Percentiles rank a stretch among this genome's conserved stretches.
phyloP scores from a whole-genome alignment of 2,888 invertebrate genomes.

The Clanis bilineata region DNA sequence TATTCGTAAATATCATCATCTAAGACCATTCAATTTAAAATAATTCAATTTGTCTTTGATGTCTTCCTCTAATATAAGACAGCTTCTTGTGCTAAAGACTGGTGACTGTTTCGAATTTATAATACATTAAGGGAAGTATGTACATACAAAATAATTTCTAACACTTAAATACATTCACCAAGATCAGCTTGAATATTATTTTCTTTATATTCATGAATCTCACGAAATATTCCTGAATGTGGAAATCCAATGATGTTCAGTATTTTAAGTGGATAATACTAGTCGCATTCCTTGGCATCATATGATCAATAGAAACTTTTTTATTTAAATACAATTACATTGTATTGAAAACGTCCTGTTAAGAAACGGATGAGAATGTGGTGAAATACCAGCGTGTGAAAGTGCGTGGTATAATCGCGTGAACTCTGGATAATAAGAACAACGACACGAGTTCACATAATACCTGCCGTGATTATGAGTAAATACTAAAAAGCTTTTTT shows the following conservation, averaged over 20 bases:
- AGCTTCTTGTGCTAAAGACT: too few species aligned
- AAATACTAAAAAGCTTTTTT: too few species aligned
- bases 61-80: too few species aligned
- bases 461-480: background rate
- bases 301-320: background rate
- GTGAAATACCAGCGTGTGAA: conserved; percentile 2
- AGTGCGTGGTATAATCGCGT: conserved; percentile 1
- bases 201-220: background rate
- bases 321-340: background rate
- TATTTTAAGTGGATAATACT: background rate
- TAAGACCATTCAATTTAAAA: too few species aligned
- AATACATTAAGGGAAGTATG: too few species aligned
- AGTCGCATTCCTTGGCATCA: background rate
- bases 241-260: background rate
- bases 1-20: background rate
- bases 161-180: too few species aligned
- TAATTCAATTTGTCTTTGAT: too few species aligned
- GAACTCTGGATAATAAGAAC: background rate
- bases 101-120: too few species aligned
- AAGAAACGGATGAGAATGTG: background rate
- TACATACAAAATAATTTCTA: too few species aligned
- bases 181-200: too few species aligned
- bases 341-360: conserved; percentile 2
- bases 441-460: conserved; percentile 27
- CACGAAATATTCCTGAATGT: background rate